These are phyloP conservation scores for Anguilla obscura DNA, from an alignment of 2,797 vertebrate species.

Conservation along the genomic window DNA sequence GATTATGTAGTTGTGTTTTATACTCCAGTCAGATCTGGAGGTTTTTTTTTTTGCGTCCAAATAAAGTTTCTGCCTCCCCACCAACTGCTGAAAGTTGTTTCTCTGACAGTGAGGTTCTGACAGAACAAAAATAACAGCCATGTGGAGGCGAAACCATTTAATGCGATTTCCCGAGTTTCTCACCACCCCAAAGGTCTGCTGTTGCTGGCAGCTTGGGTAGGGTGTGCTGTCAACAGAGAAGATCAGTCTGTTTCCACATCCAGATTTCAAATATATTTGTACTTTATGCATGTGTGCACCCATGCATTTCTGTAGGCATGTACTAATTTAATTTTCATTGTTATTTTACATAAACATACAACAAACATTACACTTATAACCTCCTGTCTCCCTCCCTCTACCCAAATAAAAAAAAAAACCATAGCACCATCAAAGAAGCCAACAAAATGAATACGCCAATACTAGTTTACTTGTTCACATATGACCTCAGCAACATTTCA, in stretches of 20 bases:
- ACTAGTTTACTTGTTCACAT: background rate
- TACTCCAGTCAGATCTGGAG: background rate
- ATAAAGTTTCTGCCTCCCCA: constrained; percentile 4
- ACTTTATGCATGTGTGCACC: too few relatives aligned
- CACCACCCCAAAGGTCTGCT: constrained; percentile 1
- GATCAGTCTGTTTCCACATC: background rate
- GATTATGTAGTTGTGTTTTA: constrained; percentile 16
- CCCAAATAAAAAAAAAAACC: background rate
- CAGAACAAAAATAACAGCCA: constrained; percentile 19
- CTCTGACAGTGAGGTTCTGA: background rate
- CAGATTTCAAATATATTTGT: background rate
- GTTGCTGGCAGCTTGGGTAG: constrained; percentile 2
- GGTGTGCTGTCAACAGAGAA: background rate
- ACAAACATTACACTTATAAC: background rate
- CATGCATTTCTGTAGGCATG: background rate
- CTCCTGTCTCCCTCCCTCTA: background rate
- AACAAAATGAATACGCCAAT: background rate
- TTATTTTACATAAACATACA: background rate
- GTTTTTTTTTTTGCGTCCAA: background rate
- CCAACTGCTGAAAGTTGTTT: background rate
- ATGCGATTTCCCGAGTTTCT: constrained; percentile 7
- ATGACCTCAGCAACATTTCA: background rate
- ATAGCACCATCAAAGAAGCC: background rate
- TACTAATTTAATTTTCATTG: background rate
- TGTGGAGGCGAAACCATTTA: constrained; percentile 26